Base-by-base conservation (phyloP, 1,140 invertebrate species). In the Lepidurus arcticus region DNA sequence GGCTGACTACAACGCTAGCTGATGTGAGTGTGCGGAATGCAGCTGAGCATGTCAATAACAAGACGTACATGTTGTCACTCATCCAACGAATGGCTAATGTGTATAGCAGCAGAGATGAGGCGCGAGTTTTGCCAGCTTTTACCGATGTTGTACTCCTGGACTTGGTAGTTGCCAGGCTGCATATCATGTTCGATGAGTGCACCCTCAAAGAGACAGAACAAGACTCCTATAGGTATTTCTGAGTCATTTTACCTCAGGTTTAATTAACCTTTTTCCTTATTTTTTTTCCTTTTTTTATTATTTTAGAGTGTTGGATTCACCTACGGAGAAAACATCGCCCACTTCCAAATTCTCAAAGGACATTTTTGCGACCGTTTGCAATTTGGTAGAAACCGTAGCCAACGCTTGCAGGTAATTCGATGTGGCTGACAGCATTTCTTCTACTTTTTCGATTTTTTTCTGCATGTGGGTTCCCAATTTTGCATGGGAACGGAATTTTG, bases 1-100 rank as follows among this genome's bases (percentile, higher is more conserved):
- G 94, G 74, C 89, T 95, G 88, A 94, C 92, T 78, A 92, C 91
- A 0, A 91, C 92, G 82, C 91, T 93, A 83, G 92, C 93, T 1
- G 93, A 94, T 82, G 89, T 89, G 80, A 85, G 94, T 65, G 82
- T 95, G 24, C 90, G 91, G 81, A 90, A 88, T 5, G 92, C 94
- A 1, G 82, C 84, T 44, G 89, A 90, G 76, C 87, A 87, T 11
- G 89, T 90, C 0, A 90, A 89, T 81, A 88, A 87, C 78, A 82
- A 91, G 0, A 88, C 88, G 82, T 93, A 91, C 83, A 91, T 92
- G 79, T 88, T 92, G 3, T 88, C 89, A 45, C 43, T 78, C n/a
- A 44, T 43, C 4, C 73, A 74, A 74, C 42, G 73, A 53, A 42
- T 77, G 83, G 44, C 42, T 10, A 34, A 44, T 42, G 43, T 42